Percentiles rank a stretch among this genome's conserved stretches.
Conservation (phyloP, 2,888 invertebrate species). For the Spodoptera picta region DNA sequence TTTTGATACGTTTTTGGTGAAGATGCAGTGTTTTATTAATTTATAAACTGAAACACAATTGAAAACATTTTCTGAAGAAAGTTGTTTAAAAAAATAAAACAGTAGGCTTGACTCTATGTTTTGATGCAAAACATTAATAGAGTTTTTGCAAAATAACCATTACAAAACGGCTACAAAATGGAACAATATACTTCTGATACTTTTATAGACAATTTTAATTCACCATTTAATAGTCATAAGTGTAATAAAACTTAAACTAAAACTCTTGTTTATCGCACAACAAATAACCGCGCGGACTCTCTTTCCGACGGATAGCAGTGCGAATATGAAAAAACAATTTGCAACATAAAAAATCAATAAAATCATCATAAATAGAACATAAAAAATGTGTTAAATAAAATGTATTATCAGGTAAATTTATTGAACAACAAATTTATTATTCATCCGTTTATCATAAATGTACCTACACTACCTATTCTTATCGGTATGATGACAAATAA, state of each 20-base stretch:
- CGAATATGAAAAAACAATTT: conserved; percentile 4
- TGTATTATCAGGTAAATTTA: conserved; percentile 17
- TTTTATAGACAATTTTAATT: neutral
- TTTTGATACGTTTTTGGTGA: conserved; percentile 2
- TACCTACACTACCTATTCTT: conserved; percentile 18
- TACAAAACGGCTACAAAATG: neutral
- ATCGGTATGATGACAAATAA: conserved; percentile 23
- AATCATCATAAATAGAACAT: neutral
- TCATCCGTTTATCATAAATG: conserved; percentile 24
- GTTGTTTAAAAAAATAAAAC: neutral
- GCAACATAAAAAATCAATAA: conserved; percentile 1
- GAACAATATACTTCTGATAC: neutral
- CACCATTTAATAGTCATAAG: neutral
- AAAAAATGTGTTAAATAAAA: neutral
- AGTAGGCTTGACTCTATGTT: conserved; percentile 5
- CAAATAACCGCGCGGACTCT: conserved; percentile 26
- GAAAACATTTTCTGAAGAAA: neutral
- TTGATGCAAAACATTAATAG: conserved; percentile 2
- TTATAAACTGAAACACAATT: neutral
- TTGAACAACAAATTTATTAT: conserved; percentile 11
- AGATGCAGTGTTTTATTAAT: neutral
- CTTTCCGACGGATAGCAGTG: conserved; percentile 45
- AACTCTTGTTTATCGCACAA: neutral
- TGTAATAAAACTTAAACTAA: neutral
- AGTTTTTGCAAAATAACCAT: conserved; percentile 5